Percentiles rank a stretch among this genome's conserved stretches.
phyloP scores from a whole-genome alignment of 92 coral and sea anemone species.

The Parazoanthus swiftii region DNA sequence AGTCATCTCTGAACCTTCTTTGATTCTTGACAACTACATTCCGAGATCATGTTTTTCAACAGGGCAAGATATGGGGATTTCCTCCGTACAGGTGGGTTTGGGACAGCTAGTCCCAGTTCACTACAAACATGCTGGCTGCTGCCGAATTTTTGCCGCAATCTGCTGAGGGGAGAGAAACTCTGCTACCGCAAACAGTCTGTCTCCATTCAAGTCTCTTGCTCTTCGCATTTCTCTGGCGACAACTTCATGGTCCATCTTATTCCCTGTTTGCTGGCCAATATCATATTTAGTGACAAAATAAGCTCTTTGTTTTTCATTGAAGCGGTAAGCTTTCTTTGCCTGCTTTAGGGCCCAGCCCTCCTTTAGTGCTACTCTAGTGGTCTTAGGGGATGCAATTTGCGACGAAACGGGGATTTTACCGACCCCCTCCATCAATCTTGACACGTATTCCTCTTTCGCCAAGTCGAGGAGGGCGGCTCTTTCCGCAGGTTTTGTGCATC shows the following conservation, averaged over 20 bases:
- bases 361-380: not conserved
- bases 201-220: slow-evolving; percentile 38
- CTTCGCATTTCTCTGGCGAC: slow-evolving; percentile 43
- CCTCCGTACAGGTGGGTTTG: not conserved
- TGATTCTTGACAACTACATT: not conserved
- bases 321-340: slow-evolving; percentile 40
- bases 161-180: slow-evolving; percentile 46
- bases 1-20: too few relatives aligned
- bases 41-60: not conserved
- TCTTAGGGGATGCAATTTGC: not conserved
- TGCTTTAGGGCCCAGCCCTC: slow-evolving; percentile 51
- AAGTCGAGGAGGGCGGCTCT: too few relatives aligned
- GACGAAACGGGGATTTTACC: slow-evolving; percentile 1
- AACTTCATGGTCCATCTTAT: slow-evolving; percentile 39
- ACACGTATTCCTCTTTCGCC: too few relatives aligned
- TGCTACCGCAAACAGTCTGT: slow-evolving; percentile 33
- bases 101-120: not conserved
- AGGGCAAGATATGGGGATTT: not conserved
- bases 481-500: too few relatives aligned
- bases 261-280: slow-evolving; percentile 46
- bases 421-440: slow-evolving; percentile 13
- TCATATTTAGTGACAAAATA: slow-evolving; percentile 47
- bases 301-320: slow-evolving; percentile 40
- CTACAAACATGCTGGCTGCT: not conserved
- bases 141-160: slow-evolving; percentile 31